Conservation (phyloP, 2,888 invertebrate species). For the Phortica okadai region DNA sequence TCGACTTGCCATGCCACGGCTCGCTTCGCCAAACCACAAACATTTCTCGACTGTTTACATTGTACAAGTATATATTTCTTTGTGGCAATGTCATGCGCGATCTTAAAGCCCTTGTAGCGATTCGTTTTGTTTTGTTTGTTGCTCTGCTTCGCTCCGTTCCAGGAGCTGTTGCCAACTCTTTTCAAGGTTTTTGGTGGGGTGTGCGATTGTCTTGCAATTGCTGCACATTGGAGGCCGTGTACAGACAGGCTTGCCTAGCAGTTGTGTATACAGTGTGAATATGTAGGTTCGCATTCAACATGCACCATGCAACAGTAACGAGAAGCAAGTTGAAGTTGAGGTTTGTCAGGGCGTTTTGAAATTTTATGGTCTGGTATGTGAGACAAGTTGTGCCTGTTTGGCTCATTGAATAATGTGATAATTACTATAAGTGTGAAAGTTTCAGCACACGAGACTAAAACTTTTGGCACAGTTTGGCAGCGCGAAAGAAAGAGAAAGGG, state of each 20-base stretch:
- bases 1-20: background rate
- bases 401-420: slow-evolving; percentile 56
- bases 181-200: slow-evolving; percentile 53
- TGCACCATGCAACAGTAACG: slow-evolving; percentile 45
- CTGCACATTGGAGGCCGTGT: background rate
- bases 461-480: background rate
- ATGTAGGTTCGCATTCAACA: background rate
- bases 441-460: background rate
- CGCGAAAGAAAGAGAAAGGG: background rate
- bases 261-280: slow-evolving; percentile 23
- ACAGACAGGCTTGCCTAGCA: slow-evolving; percentile 9
- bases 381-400: slow-evolving; percentile 38
- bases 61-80: background rate
- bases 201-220: background rate
- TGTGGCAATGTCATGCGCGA: background rate
- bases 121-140: slow-evolving; percentile 28
- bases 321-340: slow-evolving; percentile 52
- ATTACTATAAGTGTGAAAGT: slow-evolving; percentile 50
- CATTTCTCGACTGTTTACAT: slow-evolving; percentile 22
- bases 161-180: slow-evolving; percentile 36
- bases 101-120: background rate
- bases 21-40: background rate
- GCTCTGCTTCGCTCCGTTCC: slow-evolving; percentile 31
- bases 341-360: slow-evolving; percentile 26
- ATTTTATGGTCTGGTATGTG: slow-evolving; percentile 23